Evolutionary conservation across 92 coral and sea anemone genomes (phyloP).

Genomic region (Micromussa lordhowensis): DNA sequence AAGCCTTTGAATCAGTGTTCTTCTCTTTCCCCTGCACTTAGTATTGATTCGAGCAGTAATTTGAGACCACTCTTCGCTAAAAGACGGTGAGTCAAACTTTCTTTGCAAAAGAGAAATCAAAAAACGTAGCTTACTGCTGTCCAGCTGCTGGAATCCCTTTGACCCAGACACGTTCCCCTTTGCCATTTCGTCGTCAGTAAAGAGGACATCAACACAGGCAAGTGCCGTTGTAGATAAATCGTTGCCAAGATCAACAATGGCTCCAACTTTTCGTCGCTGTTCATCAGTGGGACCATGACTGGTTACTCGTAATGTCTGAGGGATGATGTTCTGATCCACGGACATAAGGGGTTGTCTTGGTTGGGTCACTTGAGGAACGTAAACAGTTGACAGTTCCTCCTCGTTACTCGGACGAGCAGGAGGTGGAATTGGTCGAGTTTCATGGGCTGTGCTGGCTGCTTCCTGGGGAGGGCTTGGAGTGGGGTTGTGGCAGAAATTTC

Average conservation of each 20-base stretch:
- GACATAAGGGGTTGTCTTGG: constrained; percentile 14
- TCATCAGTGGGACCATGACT: constrained; percentile 35
- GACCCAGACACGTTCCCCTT: constrained; percentile 60
- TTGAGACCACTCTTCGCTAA: constrained; percentile 57
- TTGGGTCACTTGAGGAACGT: constrained; percentile 9
- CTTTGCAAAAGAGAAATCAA: constrained; percentile 29
- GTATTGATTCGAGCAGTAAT: constrained; percentile 44
- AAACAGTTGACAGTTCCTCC: constrained; percentile 8
- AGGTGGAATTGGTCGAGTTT: not conserved
- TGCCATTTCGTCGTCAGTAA: constrained; percentile 59
- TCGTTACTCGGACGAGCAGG: too few species aligned
- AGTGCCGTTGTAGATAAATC: constrained; percentile 33
- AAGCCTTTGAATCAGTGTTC: constrained; percentile 58
- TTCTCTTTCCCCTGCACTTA: constrained; percentile 67
- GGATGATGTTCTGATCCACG: constrained; percentile 16
- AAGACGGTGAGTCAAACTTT: constrained; percentile 51
- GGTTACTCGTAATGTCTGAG: not conserved
- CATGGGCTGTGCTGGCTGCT: constrained; percentile 4
- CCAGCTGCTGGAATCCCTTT: constrained; percentile 60
- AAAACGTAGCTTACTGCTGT: constrained; percentile 44
- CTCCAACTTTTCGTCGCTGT: constrained; percentile 34
- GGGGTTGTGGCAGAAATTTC: constrained; percentile 22
- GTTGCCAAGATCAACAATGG: constrained; percentile 9
- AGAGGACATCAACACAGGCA: constrained; percentile 57
- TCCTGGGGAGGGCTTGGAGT: constrained; percentile 2